Evolutionary conservation across 1,140 invertebrate species (phyloP).

Genomic region (Cryptotermes secundus): DNA sequence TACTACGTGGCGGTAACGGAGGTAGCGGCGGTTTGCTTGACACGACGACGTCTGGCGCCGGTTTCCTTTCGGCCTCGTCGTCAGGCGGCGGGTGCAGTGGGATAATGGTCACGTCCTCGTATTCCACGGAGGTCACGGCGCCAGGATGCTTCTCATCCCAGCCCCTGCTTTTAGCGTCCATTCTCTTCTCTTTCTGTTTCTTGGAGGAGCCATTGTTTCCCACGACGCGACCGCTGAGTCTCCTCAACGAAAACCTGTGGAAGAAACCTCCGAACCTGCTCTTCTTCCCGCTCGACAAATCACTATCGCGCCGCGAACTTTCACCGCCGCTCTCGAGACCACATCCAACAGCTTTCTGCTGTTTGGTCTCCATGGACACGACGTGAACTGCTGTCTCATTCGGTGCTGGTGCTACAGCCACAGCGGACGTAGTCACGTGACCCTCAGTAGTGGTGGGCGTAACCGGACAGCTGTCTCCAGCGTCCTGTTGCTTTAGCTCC

Average conservation of each 20-base stretch:
- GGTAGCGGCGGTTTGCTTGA: conserved; percentile 51
- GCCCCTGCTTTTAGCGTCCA: background rate
- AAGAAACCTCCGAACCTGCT: conserved; percentile 45
- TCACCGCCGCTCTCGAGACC: background rate
- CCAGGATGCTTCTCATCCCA: background rate
- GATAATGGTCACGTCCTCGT: conserved; percentile 44
- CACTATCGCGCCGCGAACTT: background rate
- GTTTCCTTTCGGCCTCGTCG: conserved; percentile 38
- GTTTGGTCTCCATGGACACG: conserved; percentile 25
- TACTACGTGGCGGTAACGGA: conserved; percentile 47
- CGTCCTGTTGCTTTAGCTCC: background rate
- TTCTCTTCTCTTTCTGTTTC: conserved; percentile 41
- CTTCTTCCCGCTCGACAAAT: background rate
- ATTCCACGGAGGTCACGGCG: background rate
- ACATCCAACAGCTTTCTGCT: background rate
- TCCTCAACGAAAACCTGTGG: conserved; percentile 53
- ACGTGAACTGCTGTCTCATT: background rate
- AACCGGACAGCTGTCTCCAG: too few relatives aligned
- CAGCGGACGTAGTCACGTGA: background rate
- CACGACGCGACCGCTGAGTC: conserved; percentile 41
- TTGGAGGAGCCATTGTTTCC: conserved; percentile 41
- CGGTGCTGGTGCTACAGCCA: background rate
- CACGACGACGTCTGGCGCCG: conserved; percentile 48
- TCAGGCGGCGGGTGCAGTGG: conserved; percentile 50
- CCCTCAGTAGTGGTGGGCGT: background rate